Conservation (phyloP, 2,888 invertebrate genomes). For the Torymus aiolomorphi region DNA sequence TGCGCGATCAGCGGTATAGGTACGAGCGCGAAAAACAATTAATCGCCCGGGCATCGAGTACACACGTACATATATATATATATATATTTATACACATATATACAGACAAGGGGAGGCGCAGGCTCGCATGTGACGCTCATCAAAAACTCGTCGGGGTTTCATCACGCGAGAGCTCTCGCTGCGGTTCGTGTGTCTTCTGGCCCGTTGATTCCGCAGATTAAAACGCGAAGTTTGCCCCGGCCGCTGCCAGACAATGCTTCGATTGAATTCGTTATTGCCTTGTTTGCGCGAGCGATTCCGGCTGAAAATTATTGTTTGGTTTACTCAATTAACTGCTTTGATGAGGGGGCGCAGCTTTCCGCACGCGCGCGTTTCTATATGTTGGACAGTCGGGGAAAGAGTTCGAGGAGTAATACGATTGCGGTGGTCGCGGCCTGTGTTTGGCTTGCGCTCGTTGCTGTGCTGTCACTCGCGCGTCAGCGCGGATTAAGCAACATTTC, state of each 20-base stretch:
- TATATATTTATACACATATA: too few relatives aligned
- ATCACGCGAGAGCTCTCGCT: background rate
- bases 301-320: background rate
- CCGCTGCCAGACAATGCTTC: background rate
- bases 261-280: constrained; percentile 22
- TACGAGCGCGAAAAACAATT: constrained; percentile 47
- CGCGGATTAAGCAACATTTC: too few relatives aligned
- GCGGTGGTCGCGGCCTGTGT: too few relatives aligned
- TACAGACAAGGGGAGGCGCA: too few relatives aligned
- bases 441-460: too few relatives aligned
- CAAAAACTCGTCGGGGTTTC: constrained; percentile 45
- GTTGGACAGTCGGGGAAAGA: too few relatives aligned
- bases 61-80: background rate
- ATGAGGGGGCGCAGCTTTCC: background rate
- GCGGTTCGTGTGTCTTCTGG: constrained; percentile 45
- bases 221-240: constrained; percentile 6
- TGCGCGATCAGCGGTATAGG: background rate
- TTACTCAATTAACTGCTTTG: constrained; percentile 3
- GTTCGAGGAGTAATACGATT: too few relatives aligned
- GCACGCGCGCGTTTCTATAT: too few relatives aligned
- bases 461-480: too few relatives aligned
- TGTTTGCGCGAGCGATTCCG: background rate
- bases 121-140: constrained; percentile 14
- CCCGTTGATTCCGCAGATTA: constrained; percentile 14
- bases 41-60: constrained; percentile 22